phyloP scores from a whole-genome alignment of 1,140 invertebrate genomes.

The Cataglyphis hispanica region DNA sequence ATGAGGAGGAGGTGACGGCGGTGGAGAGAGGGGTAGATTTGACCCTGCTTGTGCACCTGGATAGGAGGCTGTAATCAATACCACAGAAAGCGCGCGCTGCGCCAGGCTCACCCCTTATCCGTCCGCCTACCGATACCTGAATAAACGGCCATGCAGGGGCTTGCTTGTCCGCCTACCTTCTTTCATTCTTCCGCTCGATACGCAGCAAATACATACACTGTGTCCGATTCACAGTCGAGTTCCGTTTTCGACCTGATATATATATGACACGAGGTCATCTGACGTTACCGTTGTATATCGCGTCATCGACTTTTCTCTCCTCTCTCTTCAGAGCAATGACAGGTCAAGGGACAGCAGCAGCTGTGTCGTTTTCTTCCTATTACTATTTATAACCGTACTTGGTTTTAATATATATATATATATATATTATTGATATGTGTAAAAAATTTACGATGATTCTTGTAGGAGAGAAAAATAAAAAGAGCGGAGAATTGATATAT shows the following conservation, averaged over 20 bases:
- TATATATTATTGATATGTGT: neutral
- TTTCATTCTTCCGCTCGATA: slow-evolving; percentile 14
- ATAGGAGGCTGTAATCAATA: slow-evolving; percentile 83
- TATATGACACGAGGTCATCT: neutral
- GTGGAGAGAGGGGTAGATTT: slow-evolving; percentile 75
- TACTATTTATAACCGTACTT: slow-evolving; percentile 1
- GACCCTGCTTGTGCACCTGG: slow-evolving; percentile 82
- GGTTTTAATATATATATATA: slow-evolving; percentile 29
- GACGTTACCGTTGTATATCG: neutral
- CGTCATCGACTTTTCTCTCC: neutral
- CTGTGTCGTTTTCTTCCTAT: neutral
- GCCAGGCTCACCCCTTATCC: slow-evolving; percentile 77
- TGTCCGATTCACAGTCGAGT: neutral
- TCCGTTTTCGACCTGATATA: neutral
- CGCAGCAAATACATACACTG: neutral
- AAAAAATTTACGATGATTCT: neutral
- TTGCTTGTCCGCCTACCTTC: neutral
- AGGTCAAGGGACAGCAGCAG: neutral
- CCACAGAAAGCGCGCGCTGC: slow-evolving; percentile 81
- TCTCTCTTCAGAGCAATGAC: neutral
- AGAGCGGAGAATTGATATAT: neutral
- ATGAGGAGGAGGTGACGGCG: slow-evolving; percentile 35
- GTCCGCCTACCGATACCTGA: slow-evolving; percentile 74
- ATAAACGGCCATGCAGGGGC: slow-evolving; percentile 63
- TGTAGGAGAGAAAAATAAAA: neutral